Evolutionary conservation across 2,797 vertebrate genomes (phyloP).

Genomic region (Chaunax sp.): DNA sequence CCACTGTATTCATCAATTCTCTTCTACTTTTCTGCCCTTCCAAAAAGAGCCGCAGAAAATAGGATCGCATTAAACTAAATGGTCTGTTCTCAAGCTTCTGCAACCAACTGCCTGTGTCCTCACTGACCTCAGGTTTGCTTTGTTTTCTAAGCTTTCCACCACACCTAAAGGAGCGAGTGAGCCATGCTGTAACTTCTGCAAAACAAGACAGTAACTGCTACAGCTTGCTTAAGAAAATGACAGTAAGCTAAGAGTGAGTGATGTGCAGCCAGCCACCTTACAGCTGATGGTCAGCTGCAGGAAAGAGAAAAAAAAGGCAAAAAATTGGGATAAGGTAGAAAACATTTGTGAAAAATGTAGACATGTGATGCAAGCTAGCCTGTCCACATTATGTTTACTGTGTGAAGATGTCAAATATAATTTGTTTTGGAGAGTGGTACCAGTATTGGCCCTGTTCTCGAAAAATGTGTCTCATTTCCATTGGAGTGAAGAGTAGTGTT

Average conservation of each 20-base stretch:
- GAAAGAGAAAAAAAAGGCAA: background rate
- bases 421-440: constrained; percentile 5
- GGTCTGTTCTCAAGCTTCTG: constrained; percentile 18
- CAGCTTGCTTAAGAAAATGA: background rate
- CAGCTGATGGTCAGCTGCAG: too few relatives aligned
- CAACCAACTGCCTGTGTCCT: constrained; percentile 12
- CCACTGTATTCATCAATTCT: constrained; percentile 43
- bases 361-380: background rate
- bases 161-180: constrained; percentile 1
- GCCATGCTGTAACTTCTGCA: background rate
- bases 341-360: constrained; percentile 1
- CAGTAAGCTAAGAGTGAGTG: too few relatives aligned
- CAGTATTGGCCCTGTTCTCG: constrained; percentile 11
- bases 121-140: constrained; percentile 30
- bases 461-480: constrained; percentile 17
- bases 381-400: constrained; percentile 1
- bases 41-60: constrained; percentile 14
- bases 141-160: constrained; percentile 33
- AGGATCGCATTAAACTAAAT: constrained; percentile 27
- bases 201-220: background rate
- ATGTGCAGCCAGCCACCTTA: too few relatives aligned
- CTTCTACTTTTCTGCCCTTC: constrained; percentile 55
- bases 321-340: background rate
- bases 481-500: background rate
- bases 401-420: constrained; percentile 20